A percentile compares a stretch with the other conserved stretches of the same genome.
Conservation (phyloP, 2,888 invertebrate species). For the Habroteleia sp. region DNA sequence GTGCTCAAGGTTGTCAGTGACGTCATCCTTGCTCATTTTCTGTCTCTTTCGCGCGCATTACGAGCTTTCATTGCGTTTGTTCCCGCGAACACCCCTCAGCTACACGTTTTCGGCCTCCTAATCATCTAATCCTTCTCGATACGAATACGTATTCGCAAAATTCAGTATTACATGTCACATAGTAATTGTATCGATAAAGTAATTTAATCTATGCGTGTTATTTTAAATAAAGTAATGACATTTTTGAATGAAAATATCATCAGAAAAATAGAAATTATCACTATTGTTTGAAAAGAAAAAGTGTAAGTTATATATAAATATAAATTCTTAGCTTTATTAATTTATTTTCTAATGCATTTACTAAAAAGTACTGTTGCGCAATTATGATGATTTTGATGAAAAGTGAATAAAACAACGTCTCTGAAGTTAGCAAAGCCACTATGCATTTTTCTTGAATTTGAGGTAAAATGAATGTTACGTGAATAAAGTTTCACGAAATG, state of each 20-base stretch:
- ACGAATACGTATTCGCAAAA: slow-evolving; percentile 19
- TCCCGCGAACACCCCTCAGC: slow-evolving; percentile 26
- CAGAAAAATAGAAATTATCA: too few species aligned
- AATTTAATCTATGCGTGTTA: too few species aligned
- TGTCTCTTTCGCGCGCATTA: slow-evolving; percentile 64
- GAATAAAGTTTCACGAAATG: slow-evolving; percentile 18
- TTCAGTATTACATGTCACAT: too few species aligned
- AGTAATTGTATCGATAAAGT: not conserved
- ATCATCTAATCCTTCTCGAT: slow-evolving; percentile 21
- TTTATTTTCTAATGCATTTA: too few species aligned
- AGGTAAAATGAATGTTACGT: slow-evolving; percentile 20
- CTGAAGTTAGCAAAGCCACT: slow-evolving; percentile 1
- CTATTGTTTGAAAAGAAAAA: too few species aligned
- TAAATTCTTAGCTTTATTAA: too few species aligned
- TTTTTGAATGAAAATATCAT: too few species aligned
- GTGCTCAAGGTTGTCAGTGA: slow-evolving; percentile 78
- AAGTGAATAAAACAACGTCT: too few species aligned
- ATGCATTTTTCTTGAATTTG: not conserved
- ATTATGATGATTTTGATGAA: too few species aligned
- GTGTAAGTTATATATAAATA: too few species aligned
- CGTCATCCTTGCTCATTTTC: slow-evolving; percentile 74
- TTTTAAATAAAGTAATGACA: too few species aligned
- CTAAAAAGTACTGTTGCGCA: too few species aligned
- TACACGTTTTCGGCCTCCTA: slow-evolving; percentile 28
- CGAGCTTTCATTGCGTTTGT: slow-evolving; percentile 17